Conservation (phyloP, 2,888 invertebrate genomes). For the Mamestra brassicae region DNA sequence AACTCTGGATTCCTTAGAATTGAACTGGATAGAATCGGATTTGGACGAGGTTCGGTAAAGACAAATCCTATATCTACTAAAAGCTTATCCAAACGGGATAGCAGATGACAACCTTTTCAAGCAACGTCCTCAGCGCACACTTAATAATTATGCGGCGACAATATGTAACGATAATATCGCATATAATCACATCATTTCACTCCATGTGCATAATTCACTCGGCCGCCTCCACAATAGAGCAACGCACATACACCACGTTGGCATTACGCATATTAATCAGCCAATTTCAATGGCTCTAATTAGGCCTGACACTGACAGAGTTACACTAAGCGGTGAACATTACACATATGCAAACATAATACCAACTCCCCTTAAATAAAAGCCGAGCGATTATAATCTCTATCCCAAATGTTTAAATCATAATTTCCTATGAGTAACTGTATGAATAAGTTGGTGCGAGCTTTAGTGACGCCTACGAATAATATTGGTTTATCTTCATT, state of each 20-base stretch:
- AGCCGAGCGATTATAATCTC: slow-evolving; percentile 57
- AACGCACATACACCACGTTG: slow-evolving; percentile 80
- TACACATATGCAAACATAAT: slow-evolving; percentile 68
- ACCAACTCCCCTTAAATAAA: slow-evolving; percentile 51
- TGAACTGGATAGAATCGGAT: slow-evolving; percentile 6
- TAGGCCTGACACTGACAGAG: slow-evolving; percentile 88
- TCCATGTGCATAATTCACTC: slow-evolving; percentile 81
- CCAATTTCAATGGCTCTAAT: slow-evolving; percentile 89
- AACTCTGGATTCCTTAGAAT: neutral
- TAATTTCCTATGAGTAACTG: slow-evolving; percentile 28
- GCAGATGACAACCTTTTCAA: neutral
- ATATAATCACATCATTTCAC: slow-evolving; percentile 82
- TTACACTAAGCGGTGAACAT: slow-evolving; percentile 83
- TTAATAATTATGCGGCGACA: slow-evolving; percentile 66
- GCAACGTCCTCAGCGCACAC: slow-evolving; percentile 30
- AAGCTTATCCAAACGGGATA: neutral
- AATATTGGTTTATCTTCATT: slow-evolving; percentile 73
- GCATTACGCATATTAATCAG: slow-evolving; percentile 89
- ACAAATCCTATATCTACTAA: neutral
- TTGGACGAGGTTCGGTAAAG: neutral
- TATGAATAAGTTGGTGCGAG: slow-evolving; percentile 53
- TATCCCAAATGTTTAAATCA: slow-evolving; percentile 45
- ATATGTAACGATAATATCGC: slow-evolving; percentile 75
- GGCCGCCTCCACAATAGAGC: slow-evolving; percentile 81
- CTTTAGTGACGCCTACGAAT: slow-evolving; percentile 67